phyloP scores from a whole-genome alignment of 2,888 invertebrate genomes.

The Abrostola triplasia region DNA sequence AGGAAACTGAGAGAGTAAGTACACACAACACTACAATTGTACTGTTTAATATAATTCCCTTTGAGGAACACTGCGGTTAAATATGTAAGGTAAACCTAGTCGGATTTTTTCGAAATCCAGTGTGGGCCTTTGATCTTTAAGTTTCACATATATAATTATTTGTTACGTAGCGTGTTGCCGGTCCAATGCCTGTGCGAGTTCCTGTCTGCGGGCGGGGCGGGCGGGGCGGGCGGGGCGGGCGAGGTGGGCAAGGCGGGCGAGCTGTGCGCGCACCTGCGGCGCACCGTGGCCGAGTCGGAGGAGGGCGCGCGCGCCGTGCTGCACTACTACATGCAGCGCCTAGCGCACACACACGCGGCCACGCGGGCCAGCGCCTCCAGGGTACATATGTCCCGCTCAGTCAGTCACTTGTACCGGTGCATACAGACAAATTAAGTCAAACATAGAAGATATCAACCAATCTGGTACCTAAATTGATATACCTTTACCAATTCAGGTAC shows the following conservation, averaged over 20 bases:
- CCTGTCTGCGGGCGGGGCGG: slow-evolving; percentile 89
- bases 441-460: too few relatives aligned
- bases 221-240: slow-evolving; percentile 64
- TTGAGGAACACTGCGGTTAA: too few relatives aligned
- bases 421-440: too few relatives aligned
- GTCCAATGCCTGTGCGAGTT: slow-evolving; percentile 99
- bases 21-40: too few relatives aligned
- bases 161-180: slow-evolving; percentile 92
- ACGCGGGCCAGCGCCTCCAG: slow-evolving; percentile 93
- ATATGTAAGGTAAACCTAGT: too few relatives aligned
- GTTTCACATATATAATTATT: not conserved
- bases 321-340: slow-evolving; percentile 95
- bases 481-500: too few relatives aligned
- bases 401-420: too few relatives aligned
- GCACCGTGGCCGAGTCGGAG: slow-evolving; percentile 83
- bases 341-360: slow-evolving; percentile 94
- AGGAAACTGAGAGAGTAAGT: too few relatives aligned
- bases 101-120: too few relatives aligned
- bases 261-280: slow-evolving; percentile 89
- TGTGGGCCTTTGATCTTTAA: not conserved
- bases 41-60: too few relatives aligned
- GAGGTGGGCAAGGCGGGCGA: slow-evolving; percentile 90
- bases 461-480: too few relatives aligned
- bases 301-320: slow-evolving; percentile 94
- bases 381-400: slow-evolving; percentile 69